These are phyloP conservation scores for Thymelicus sylvestris DNA, from an alignment of 2,888 invertebrate species.

Conservation along the genomic window DNA sequence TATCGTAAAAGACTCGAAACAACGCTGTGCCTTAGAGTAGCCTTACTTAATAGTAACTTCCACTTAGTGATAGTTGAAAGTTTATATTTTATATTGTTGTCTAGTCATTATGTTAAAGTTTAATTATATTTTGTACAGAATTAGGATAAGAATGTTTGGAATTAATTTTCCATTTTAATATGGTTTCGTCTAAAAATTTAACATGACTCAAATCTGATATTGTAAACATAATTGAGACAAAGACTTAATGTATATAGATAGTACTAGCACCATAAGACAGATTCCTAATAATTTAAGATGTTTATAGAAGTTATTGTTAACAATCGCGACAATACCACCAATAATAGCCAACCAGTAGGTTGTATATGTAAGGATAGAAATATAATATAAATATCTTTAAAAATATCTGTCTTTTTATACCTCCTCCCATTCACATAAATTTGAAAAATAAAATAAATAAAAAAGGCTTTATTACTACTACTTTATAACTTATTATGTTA, in stretches of 20 bases:
- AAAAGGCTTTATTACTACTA: too few species aligned
- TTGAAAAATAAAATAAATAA: too few species aligned
- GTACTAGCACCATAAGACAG: constrained; percentile 75
- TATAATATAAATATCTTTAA: constrained; percentile 15
- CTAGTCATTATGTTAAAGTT: constrained; percentile 78
- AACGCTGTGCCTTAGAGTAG: constrained; percentile 80
- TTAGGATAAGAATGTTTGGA: constrained; percentile 31
- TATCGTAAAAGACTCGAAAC: constrained; percentile 66
- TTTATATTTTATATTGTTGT: constrained; percentile 69
- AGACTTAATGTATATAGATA: constrained; percentile 75
- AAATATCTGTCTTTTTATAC: constrained; percentile 15
- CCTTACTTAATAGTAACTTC: constrained; percentile 66
- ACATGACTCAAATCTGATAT: constrained; percentile 24
- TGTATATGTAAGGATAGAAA: constrained; percentile 61
- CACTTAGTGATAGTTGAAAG: constrained; percentile 59
- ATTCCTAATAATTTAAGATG: constrained; percentile 80
- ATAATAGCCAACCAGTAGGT: constrained; percentile 53
- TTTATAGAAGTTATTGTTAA: constrained; percentile 57
- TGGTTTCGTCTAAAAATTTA: constrained; percentile 23
- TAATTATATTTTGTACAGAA: constrained; percentile 49
- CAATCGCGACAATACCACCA: constrained; percentile 53
- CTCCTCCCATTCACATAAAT: neutral
- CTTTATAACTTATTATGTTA: too few species aligned
- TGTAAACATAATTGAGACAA: constrained; percentile 63
- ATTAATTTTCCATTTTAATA: constrained; percentile 35